Base-by-base conservation (phyloP, 2,888 invertebrate species). In the Cheilosia vulpina region DNA sequence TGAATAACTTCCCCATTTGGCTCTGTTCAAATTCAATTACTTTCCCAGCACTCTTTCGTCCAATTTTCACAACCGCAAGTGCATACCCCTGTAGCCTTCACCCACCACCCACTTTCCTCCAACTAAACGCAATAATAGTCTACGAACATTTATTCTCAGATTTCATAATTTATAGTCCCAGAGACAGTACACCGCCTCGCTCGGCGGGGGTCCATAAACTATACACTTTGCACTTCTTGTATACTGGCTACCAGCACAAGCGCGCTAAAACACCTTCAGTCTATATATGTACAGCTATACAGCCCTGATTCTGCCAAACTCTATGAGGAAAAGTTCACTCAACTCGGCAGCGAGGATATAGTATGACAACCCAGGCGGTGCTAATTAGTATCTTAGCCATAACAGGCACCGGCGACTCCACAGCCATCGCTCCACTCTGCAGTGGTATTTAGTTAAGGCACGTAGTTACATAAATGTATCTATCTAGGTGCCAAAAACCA, bases 301-400 rank as follows among this genome's bases (percentile, higher is more conserved):
- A 31, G 24, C 38, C 47, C 41, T 4, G 15, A 63, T 19, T 15
- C 47, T 31, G 24, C 38, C 5, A 7, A 9, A 31, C 19, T 27
- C 31, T 19, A 9, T n/a, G 19, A 38, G 43, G 11, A 27, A 38
- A 63, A 69, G 78, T 78, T 78, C 69, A 78, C 63, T 78, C 69
- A 78, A 78, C 78, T 55, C 57, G 55, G 38, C 45, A 21, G 15
- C 34, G 53, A 24, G 50, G 41, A 78, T 78, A 57, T 63, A 57
- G 78, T 69, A 69, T 71, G 41, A 71, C 57, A 41, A 68, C 66
- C 76, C 76, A 78, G 78, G 71, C 78, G 69, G 9, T 78, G 78
- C 78, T 78, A 78, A 78, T 78, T 78, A 78, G 78, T 71, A 57
- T 63, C 68, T 69, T 69, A 71, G 62, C n/a, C 17, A 9, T 63